Conservation (phyloP, 2,888 invertebrate genomes). For the Parasteatoda lunata region DNA sequence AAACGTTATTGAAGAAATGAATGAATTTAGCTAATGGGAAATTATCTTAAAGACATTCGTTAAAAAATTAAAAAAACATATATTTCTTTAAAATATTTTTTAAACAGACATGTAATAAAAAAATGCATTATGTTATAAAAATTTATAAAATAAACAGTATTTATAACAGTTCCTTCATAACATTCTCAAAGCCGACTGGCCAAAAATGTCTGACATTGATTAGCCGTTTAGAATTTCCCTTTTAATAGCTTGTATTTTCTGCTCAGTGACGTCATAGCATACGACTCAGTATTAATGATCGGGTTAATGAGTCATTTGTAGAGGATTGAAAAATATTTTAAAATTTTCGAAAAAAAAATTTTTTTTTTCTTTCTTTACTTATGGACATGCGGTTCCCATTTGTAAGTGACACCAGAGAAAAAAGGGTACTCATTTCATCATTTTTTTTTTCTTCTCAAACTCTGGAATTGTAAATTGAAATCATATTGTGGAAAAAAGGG, state of each 20-base stretch:
- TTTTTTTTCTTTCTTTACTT: conserved; percentile 4
- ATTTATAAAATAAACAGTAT: no score
- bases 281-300: conserved; percentile 57
- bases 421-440: background rate
- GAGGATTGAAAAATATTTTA: conserved; percentile 1
- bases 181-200: background rate
- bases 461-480: no score
- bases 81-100: no score
- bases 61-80: no score
- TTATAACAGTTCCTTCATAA: no score
- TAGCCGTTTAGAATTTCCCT: conserved; percentile 1
- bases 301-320: conserved; percentile 64
- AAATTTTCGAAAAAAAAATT: background rate
- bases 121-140: no score
- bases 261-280: conserved; percentile 45
- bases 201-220: conserved; percentile 19
- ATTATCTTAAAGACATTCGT: no score
- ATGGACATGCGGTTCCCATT: background rate
- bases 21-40: no score
- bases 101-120: no score
- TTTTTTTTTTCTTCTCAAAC: no score
- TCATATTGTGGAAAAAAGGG: no score
- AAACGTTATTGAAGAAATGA: no score
- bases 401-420: background rate
- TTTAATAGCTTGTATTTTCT: background rate